Percentiles rank a stretch among this genome's conserved stretches.
phyloP scores from a whole-genome alignment of 2,797 vertebrate genomes.

The Malacoctenus gilli region DNA sequence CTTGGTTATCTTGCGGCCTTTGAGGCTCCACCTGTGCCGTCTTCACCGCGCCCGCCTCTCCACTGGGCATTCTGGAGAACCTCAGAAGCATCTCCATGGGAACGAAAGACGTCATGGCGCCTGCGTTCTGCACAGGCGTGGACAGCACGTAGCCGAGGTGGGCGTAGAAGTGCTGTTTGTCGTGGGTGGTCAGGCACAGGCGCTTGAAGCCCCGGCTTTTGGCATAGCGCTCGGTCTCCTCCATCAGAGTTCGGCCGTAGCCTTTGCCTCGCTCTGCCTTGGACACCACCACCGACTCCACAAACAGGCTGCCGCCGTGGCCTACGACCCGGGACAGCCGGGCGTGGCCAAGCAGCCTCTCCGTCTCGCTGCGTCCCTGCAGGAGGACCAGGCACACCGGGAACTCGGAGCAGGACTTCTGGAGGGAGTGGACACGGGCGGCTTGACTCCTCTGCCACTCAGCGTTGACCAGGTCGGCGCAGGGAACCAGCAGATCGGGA shows the following conservation, averaged over 20 bases:
- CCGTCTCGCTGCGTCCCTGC: conserved; percentile 7
- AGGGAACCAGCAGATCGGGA: conserved; percentile 88
- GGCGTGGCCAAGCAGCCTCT: conserved; percentile 87
- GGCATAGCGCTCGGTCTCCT: conserved; percentile 87
- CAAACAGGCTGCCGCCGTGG: conserved; percentile 81
- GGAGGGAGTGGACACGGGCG: conserved; percentile 87
- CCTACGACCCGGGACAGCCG: conserved; percentile 86
- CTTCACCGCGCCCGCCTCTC: conserved; percentile 2
- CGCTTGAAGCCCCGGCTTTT: conserved; percentile 79
- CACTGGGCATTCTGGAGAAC: conserved; percentile 70
- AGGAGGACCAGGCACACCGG: conserved; percentile 89
- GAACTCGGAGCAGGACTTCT: conserved; percentile 88
- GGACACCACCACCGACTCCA: conserved; percentile 93
- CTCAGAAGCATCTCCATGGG: conserved; percentile 81
- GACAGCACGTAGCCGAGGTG: conserved; percentile 88
- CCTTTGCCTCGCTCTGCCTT: conserved; percentile 85
- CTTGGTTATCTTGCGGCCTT: neutral
- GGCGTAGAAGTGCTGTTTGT: conserved; percentile 92
- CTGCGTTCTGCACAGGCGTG: conserved; percentile 87
- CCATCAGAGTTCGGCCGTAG: conserved; percentile 90
- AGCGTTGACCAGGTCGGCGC: conserved; percentile 88
- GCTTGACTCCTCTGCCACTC: conserved; percentile 91
- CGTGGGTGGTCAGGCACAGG: conserved; percentile 91
- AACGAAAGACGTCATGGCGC: conserved; percentile 81
- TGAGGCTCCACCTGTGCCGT: conserved; percentile 4